Evolutionary conservation across 2,797 vertebrate species (phyloP), one percentile per base, ranked within the genome.

Genomic region (Sparus aurata): DNA sequence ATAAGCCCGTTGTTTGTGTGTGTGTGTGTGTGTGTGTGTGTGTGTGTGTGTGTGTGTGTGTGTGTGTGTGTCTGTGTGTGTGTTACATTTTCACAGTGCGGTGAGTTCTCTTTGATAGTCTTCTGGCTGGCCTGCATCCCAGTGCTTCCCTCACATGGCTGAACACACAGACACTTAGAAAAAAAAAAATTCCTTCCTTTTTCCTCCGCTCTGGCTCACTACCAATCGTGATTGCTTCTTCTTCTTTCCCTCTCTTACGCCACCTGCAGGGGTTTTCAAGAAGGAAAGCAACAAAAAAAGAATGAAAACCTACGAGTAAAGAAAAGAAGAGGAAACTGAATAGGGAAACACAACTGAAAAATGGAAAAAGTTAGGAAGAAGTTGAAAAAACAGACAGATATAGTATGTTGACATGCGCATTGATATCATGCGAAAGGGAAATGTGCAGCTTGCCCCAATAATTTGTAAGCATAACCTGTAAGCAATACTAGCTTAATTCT

Each of bases 61-160:
- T 18, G 70, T 53, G 66, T 57, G 25, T 49, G 34, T n/a, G 15
- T 12, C 9, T 16, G 55, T 30, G 55, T 9, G 27, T 25, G 71
- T 22, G 66, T 66, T 65, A 30, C 38, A 66, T 46, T 67, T 67
- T 69, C 57, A 73, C 67, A 58, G 58, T 11, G 20, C 22, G 8
- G 45, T 53, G 41, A 83, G 79, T 79, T 83, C 83, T 82, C 84
- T 88, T 84, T 89, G 58, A 86, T 79, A 76, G 75, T 80, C 65
- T 71, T 83, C 71, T 70, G 62, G 62, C 80, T 80, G 76, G 80
- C 84, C 77, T 62, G 55, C 46, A 41, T 89, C 83, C 89, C 85
- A 73, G 73, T 74, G 77, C 60, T 85, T 77, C 61, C 53, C 69
- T 82, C 85, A 85, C 69, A 85, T 63, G 79, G 70, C 53, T 77